Evolutionary conservation across 2,888 invertebrate genomes (phyloP), one percentile per base, ranked within the genome.

Genomic region (Seira musarum): DNA sequence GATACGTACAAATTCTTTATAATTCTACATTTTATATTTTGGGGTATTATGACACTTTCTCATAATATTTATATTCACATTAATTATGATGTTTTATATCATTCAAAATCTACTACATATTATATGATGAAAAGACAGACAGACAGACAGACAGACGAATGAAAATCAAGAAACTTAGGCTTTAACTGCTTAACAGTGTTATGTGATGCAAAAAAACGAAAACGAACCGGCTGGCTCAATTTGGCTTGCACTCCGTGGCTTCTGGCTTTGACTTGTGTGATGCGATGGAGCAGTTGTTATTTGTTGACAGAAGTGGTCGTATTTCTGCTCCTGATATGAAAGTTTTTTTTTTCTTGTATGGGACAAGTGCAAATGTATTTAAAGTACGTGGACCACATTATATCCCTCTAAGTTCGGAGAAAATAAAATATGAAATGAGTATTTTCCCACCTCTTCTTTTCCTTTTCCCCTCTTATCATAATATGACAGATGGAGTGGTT

Each of bases 401-500:
- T n/a, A n/a, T n/a, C n/a, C n/a, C n/a, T n/a, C n/a, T n/a, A 64
- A 21, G 22, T 21, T 68, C 22, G 49, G 22, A 63, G 6, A 49
- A 40, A 40, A 40, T 8, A 40, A 40, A 8, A 40, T 40, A 40
- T 40, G 40, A 63, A 64, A 65, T 64, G 72, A 64, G 64, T 21
- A 72, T 65, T 64, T 40, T 61, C 22, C 24, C 35, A 15, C 40
- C 22, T 40, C 70, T 46, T 60, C 66, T 57, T 46, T 73, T 64
- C 72, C 35, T 71, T 63, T 22, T 64, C 24, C 30, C 61, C 64
- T 60, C 79, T 79, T 79, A 79, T 79, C 79, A 60, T 61, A 79
- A 72, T 72, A 68, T 79, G 79, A 79, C 79, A 79, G 79, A 79
- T 79, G 79, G 79, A 79, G 79, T 79, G 79, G 67, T 66, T 79